Conservation (phyloP, 2,113 vertebrate genomes). For the Castor canadensis region DNA sequence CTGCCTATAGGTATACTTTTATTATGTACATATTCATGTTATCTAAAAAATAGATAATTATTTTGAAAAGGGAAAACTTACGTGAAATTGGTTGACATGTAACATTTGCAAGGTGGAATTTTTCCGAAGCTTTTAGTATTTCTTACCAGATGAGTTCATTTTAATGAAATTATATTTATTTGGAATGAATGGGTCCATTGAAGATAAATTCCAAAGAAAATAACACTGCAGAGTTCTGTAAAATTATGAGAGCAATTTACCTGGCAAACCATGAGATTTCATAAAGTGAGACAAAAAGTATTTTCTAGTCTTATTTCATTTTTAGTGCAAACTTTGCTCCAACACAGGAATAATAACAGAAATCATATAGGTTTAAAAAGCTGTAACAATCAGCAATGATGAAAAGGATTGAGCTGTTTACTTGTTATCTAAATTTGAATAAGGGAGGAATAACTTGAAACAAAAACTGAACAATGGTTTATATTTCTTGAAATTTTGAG, state of each 20-base stretch:
- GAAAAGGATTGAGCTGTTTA: slow-evolving; percentile 69
- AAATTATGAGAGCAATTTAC: slow-evolving; percentile 75
- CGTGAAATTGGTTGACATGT: slow-evolving; percentile 49
- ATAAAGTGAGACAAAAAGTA: slow-evolving; percentile 74
- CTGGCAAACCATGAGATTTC: no score
- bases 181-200: slow-evolving; percentile 62
- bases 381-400: slow-evolving; percentile 64
- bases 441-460: slow-evolving; percentile 75
- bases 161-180: slow-evolving; percentile 70
- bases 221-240: slow-evolving; percentile 63
- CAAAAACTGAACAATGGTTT: slow-evolving; percentile 66
- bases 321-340: slow-evolving; percentile 56
- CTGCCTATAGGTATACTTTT: neutral
- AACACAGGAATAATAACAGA: slow-evolving; percentile 55
- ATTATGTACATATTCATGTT: slow-evolving; percentile 24
- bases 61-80: slow-evolving; percentile 33
- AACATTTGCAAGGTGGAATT: slow-evolving; percentile 60
- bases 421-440: slow-evolving; percentile 53
- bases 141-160: slow-evolving; percentile 61
- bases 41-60: slow-evolving; percentile 36
- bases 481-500: slow-evolving; percentile 64
- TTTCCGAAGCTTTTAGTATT: slow-evolving; percentile 2
- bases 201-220: slow-evolving; percentile 70
- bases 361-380: slow-evolving; percentile 65
- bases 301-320: slow-evolving; percentile 58